Evolutionary conservation across 1,140 invertebrate species (phyloP).

Genomic region (Cotesia chilonis): DNA sequence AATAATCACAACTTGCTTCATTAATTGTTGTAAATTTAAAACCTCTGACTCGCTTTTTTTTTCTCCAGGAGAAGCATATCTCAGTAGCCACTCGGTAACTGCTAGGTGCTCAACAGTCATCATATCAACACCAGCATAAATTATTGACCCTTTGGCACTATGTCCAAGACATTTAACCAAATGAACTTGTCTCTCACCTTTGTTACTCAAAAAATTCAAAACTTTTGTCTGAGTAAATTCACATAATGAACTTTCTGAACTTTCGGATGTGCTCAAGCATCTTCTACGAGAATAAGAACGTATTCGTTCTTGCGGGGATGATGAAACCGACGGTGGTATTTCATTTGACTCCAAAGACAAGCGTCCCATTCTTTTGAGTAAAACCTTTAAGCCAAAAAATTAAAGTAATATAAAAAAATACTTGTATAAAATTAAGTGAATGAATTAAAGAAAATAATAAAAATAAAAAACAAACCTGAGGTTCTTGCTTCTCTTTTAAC

Average conservation of each 20-base stretch:
- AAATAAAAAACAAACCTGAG: slow-evolving; percentile 48
- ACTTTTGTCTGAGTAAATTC: slow-evolving; percentile 66
- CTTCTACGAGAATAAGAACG: slow-evolving; percentile 50
- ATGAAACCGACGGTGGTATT: slow-evolving; percentile 53
- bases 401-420: too few species aligned
- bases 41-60: slow-evolving; percentile 39
- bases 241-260: slow-evolving; percentile 63
- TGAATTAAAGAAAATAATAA: too few species aligned
- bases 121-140: slow-evolving; percentile 77
- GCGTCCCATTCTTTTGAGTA: slow-evolving; percentile 49
- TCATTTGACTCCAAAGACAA: slow-evolving; percentile 47
- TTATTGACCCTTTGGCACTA: slow-evolving; percentile 72
- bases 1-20: slow-evolving; percentile 71
- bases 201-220: slow-evolving; percentile 67
- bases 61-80: slow-evolving; percentile 46
- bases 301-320: slow-evolving; percentile 55
- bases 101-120: slow-evolving; percentile 74
- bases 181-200: slow-evolving; percentile 65
- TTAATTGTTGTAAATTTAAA: slow-evolving; percentile 59
- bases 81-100: slow-evolving; percentile 78
- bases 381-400: too few species aligned
- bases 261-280: slow-evolving; percentile 58
- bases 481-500: slow-evolving; percentile 71
- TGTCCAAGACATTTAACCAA: slow-evolving; percentile 72
- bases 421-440: too few species aligned